Percentiles rank a stretch among this genome's conserved stretches.
Conservation (phyloP, 1,140 invertebrate species). For the Marisa cornuarietis region DNA sequence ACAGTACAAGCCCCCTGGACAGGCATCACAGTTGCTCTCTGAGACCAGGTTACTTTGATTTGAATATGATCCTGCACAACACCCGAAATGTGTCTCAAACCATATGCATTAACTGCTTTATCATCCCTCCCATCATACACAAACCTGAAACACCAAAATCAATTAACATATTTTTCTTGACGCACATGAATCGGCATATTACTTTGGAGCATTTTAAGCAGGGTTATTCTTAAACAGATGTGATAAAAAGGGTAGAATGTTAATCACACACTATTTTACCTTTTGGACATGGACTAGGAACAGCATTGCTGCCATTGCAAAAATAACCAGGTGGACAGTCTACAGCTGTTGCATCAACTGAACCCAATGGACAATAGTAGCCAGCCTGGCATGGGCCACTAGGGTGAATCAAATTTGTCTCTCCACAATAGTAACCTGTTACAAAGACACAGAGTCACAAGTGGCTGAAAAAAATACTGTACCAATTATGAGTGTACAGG, state of each 20-base stretch:
- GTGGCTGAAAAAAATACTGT: too few species aligned
- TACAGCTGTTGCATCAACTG: slow-evolving; percentile 38
- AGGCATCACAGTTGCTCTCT: slow-evolving; percentile 44
- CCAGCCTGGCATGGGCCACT: slow-evolving; percentile 50
- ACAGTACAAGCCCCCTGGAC: slow-evolving; percentile 58
- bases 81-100: not conserved
- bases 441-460: not conserved
- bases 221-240: too few species aligned
- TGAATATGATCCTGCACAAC: slow-evolving; percentile 53
- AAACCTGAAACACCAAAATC: not conserved
- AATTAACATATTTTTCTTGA: not conserved
- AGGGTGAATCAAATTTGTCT: slow-evolving; percentile 42
- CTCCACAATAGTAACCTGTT: slow-evolving; percentile 51
- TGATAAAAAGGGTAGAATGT: not conserved
- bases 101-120: too few species aligned
- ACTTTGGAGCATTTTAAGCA: too few species aligned
- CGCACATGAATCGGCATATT: not conserved
- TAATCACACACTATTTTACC: slow-evolving; percentile 33
- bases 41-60: slow-evolving; percentile 48
- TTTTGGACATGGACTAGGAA: slow-evolving; percentile 49
- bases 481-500: not conserved
- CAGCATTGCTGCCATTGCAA: slow-evolving; percentile 49
- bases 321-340: slow-evolving; percentile 50
- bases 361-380: slow-evolving; percentile 54
- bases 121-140: too few species aligned